Conservation (phyloP, 2,797 vertebrate species). For the Dallia pectoralis region DNA sequence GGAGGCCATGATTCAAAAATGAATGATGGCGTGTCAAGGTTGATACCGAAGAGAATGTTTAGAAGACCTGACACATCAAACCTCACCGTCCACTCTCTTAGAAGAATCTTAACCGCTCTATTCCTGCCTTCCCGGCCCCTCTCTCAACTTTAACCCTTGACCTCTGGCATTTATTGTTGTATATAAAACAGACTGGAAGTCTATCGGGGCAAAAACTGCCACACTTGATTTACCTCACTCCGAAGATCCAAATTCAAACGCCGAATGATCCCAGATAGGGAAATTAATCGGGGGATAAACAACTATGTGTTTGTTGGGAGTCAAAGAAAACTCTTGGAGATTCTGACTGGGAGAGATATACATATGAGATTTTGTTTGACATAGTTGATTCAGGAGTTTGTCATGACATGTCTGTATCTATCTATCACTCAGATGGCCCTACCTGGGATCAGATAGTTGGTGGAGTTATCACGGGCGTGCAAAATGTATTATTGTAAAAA, state of each 20-base stretch:
- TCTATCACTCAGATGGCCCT: slow-evolving; percentile 62
- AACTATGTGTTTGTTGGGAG: slow-evolving; percentile 71
- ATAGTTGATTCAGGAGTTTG: slow-evolving; percentile 76
- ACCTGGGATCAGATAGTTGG: slow-evolving; percentile 18
- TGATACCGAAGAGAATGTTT: slow-evolving; percentile 59
- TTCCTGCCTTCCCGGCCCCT: slow-evolving; percentile 72
- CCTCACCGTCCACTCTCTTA: slow-evolving; percentile 21
- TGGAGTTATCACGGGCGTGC: slow-evolving; percentile 57
- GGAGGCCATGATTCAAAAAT: slow-evolving; percentile 11
- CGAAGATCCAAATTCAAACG: slow-evolving; percentile 63
- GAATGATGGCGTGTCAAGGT: slow-evolving; percentile 24
- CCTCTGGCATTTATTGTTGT: slow-evolving; percentile 78
- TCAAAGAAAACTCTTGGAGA: slow-evolving; percentile 75
- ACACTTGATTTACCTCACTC: slow-evolving; percentile 75
- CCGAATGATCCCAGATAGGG: slow-evolving; percentile 58
- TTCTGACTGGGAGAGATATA: slow-evolving; percentile 67
- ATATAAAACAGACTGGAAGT: slow-evolving; percentile 81
- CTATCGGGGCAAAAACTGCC: slow-evolving; percentile 70
- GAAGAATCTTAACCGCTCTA: slow-evolving; percentile 37
- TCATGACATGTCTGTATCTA: slow-evolving; percentile 76
- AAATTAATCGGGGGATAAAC: slow-evolving; percentile 75
- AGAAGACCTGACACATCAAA: slow-evolving; percentile 57
- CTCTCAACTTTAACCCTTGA: slow-evolving; percentile 86
- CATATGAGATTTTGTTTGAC: slow-evolving; percentile 85
- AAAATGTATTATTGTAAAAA: slow-evolving; percentile 4